A percentile compares a stretch with the other conserved stretches of the same genome.
Evolutionary conservation across 2,113 vertebrate species (phyloP).

Genomic region (Chrysemys picta): DNA sequence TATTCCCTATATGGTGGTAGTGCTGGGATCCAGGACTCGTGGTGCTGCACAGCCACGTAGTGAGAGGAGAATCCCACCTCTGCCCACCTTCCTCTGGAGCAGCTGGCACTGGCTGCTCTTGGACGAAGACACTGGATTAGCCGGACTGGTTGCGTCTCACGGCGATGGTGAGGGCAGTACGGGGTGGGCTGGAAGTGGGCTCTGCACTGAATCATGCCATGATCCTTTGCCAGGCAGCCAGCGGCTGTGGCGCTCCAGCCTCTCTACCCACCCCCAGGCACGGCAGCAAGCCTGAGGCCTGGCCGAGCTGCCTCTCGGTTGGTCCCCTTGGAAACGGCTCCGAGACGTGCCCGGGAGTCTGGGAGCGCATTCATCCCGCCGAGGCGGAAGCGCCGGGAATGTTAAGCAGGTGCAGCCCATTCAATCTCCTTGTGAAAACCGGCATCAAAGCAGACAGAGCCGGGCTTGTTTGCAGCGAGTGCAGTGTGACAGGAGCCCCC

Average conservation of each 20-base stretch:
- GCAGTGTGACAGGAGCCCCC: not conserved
- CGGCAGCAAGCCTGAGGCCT: not conserved
- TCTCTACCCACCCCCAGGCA: not conserved
- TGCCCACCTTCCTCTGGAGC: not conserved
- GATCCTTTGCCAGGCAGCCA: too few relatives aligned
- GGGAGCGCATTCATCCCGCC: not conserved
- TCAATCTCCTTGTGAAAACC: conserved; percentile 32
- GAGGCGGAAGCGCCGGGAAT: conserved; percentile 35
- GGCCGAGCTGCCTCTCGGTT: not conserved
- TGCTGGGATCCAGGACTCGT: too few relatives aligned
- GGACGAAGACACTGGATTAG: not conserved
- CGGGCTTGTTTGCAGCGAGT: conserved; percentile 20
- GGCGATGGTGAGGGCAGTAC: not conserved
- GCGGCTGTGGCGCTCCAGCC: too few relatives aligned
- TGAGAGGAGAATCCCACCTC: not conserved
- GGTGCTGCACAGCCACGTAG: too few relatives aligned
- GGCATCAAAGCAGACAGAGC: conserved; percentile 28
- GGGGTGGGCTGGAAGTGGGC: not conserved
- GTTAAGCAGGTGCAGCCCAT: conserved; percentile 65
- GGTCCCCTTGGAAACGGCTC: conserved; percentile 67
- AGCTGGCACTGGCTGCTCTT: too few relatives aligned
- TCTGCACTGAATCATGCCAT: not conserved
- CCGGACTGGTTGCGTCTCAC: not conserved
- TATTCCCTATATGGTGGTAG: too few relatives aligned
- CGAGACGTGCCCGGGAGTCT: not conserved